phyloP scores from a whole-genome alignment of 1,140 invertebrate genomes.

The Euwallacea fornicatus region DNA sequence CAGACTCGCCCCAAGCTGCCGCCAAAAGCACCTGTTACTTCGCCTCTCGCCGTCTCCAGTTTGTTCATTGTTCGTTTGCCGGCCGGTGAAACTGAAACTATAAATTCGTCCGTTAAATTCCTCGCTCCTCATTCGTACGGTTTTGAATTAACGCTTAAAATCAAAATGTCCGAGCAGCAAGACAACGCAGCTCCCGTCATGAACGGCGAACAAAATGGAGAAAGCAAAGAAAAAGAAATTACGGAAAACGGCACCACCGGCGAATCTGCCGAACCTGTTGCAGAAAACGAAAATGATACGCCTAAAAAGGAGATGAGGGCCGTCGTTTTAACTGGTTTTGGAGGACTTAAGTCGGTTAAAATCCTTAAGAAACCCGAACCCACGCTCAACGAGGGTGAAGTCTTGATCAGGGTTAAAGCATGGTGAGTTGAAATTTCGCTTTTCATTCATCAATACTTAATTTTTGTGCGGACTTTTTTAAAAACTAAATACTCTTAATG shows the following conservation, averaged over 20 bases:
- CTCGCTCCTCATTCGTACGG: constrained; percentile 9
- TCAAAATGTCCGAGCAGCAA: constrained; percentile 41
- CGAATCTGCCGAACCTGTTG: constrained; percentile 55
- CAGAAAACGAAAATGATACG: constrained; percentile 59
- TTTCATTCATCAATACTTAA: too few relatives aligned
- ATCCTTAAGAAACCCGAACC: constrained; percentile 78
- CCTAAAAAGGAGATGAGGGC: constrained; percentile 82
- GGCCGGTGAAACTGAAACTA: constrained; percentile 39
- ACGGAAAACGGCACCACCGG: constrained; percentile 59
- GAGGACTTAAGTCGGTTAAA: constrained; percentile 82
- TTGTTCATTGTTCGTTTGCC: constrained; percentile 47
- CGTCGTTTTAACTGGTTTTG: constrained; percentile 80
- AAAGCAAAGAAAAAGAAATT: constrained; percentile 54
- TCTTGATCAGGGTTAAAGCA: constrained; percentile 80
- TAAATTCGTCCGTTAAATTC: constrained; percentile 18
- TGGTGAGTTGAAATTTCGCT: constrained; percentile 66
- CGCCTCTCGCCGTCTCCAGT: constrained; percentile 9
- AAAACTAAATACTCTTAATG: too few relatives aligned
- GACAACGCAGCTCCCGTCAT: constrained; percentile 55
- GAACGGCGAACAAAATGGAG: constrained; percentile 56
- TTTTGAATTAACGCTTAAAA: neutral
- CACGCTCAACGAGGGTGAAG: constrained; percentile 71
- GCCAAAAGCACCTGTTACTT: constrained; percentile 49
- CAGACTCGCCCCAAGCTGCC: constrained; percentile 46
- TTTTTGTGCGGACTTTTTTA: too few relatives aligned